phyloP scores from a whole-genome alignment of 2,113 vertebrate species.

The Asarcornis scutulata region DNA sequence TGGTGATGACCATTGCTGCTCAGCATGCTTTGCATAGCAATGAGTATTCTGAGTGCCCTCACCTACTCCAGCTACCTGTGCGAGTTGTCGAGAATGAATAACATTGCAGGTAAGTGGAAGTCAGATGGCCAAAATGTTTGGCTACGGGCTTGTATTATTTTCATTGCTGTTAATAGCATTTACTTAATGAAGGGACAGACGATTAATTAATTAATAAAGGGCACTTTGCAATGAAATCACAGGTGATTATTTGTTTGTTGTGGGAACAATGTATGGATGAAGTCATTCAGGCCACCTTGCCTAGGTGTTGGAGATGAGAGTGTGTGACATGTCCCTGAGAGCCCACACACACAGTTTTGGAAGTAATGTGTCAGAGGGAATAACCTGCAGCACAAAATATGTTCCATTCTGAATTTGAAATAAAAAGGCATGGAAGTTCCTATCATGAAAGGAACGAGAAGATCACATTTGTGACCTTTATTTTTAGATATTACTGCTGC shows the following conservation, averaged over 20 bases:
- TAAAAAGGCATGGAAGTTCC: neutral
- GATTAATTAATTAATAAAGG: neutral
- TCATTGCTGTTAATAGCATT: neutral
- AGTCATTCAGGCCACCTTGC: neutral
- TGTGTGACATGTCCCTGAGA: neutral
- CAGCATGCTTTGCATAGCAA: neutral
- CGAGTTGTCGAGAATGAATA: accelerated
- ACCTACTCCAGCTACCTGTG: neutral
- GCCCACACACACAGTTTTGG: neutral
- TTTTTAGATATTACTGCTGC: neutral
- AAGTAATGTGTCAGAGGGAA: neutral
- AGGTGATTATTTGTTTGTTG: neutral
- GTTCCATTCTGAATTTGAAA: neutral
- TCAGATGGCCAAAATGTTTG: neutral
- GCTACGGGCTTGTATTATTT: neutral
- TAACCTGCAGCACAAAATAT: neutral
- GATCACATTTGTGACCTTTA: accelerated
- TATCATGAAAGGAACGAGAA: neutral
- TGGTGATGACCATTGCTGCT: neutral
- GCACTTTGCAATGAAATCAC: neutral
- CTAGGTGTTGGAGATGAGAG: neutral
- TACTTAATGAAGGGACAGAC: neutral
- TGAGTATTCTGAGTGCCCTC: neutral
- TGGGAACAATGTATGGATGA: neutral
- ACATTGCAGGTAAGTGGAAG: neutral